phyloP scores from a whole-genome alignment of 1,140 invertebrate genomes.

The Himalopsyche phryganea region DNA sequence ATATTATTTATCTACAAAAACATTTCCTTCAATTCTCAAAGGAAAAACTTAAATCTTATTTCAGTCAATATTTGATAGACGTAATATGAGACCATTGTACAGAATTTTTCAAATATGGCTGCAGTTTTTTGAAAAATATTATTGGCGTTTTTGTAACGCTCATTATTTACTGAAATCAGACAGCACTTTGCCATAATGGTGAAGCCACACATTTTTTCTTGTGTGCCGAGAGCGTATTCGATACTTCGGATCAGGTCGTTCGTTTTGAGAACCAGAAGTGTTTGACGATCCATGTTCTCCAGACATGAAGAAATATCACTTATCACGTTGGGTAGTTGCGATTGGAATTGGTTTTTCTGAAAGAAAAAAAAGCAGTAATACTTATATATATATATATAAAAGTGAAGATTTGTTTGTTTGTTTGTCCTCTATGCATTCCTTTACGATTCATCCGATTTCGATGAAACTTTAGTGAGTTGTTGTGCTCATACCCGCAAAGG shows the following conservation, averaged over 20 bases:
- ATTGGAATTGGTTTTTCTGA: slow-evolving; percentile 66
- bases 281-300: slow-evolving; percentile 59
- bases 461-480: too few species aligned
- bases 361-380: slow-evolving; percentile 34
- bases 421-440: too few species aligned
- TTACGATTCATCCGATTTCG: too few species aligned
- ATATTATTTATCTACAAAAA: too few species aligned
- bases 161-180: slow-evolving; percentile 67
- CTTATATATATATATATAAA: too few species aligned
- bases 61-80: slow-evolving; percentile 21
- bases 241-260: slow-evolving; percentile 95
- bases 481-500: too few species aligned
- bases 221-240: slow-evolving; percentile 75
- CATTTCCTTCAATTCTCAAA: too few species aligned
- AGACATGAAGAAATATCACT: slow-evolving; percentile 55
- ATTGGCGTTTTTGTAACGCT: slow-evolving; percentile 49
- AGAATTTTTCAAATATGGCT: slow-evolving; percentile 14
- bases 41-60: slow-evolving; percentile 19
- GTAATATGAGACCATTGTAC: slow-evolving; percentile 22
- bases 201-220: slow-evolving; percentile 76
- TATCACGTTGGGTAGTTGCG: slow-evolving; percentile 59
- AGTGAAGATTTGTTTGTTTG: too few species aligned
- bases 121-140: slow-evolving; percentile 7
- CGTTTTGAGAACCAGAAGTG: slow-evolving; percentile 93
- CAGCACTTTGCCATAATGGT: slow-evolving; percentile 88